These are phyloP conservation scores for Epizoanthus stellaris DNA, from an alignment of 92 coral and sea anemone species.

Conservation along the genomic window DNA sequence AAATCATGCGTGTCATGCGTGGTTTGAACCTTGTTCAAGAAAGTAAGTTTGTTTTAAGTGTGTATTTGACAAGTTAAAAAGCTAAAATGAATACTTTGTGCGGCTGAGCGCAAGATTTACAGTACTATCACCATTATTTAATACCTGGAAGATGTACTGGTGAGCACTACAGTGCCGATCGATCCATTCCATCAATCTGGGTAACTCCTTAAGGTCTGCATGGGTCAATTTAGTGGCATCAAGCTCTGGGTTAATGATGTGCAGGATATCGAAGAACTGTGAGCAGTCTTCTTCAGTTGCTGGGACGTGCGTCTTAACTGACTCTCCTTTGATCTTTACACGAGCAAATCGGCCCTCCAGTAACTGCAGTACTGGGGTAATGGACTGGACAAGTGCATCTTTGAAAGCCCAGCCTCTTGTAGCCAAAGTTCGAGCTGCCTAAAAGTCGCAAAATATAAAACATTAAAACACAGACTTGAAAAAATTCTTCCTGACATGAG, in stretches of 20 bases:
- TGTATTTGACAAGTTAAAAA: too few species aligned
- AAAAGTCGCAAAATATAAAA: neutral
- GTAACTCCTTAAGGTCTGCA: neutral
- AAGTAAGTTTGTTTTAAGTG: too few species aligned
- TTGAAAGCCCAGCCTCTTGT: slow-evolving; percentile 13
- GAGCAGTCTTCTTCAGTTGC: slow-evolving; percentile 7
- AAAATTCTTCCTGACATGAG: too few species aligned
- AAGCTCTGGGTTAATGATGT: slow-evolving; percentile 1
- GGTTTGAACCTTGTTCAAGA: too few species aligned
- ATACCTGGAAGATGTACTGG: slow-evolving; percentile 28
- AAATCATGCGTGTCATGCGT: too few species aligned
- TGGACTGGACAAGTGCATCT: slow-evolving; percentile 1
- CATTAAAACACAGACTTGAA: slow-evolving; percentile 1
- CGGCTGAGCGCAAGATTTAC: too few species aligned
- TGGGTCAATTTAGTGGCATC: slow-evolving; percentile 15
- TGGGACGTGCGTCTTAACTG: slow-evolving; percentile 4
- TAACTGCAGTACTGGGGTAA: slow-evolving; percentile 9
- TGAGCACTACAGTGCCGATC: neutral
- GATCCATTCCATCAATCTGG: neutral
- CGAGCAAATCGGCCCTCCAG: slow-evolving; percentile 23
- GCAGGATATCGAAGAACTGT: neutral
- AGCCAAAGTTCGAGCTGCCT: slow-evolving; percentile 27
- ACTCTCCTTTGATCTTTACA: slow-evolving; percentile 12
- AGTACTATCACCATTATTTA: neutral
- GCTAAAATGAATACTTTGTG: too few species aligned